Evolutionary conservation across 2,888 invertebrate species (phyloP).

Genomic region (Crematogaster levior): DNA sequence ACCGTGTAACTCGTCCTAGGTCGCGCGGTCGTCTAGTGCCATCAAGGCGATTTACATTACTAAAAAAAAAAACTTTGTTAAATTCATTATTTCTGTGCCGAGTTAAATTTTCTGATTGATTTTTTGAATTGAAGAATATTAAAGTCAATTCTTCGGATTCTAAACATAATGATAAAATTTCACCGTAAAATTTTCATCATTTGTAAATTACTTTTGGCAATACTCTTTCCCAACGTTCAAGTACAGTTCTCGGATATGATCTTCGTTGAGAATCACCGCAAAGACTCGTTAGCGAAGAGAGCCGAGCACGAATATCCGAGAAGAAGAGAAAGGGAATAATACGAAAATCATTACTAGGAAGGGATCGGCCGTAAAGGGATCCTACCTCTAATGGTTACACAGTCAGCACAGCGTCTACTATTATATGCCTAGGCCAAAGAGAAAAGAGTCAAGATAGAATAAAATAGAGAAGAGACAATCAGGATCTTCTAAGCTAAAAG

Average conservation of each 20-base stretch:
- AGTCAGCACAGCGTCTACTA: slow-evolving; percentile 10
- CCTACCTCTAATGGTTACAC: slow-evolving; percentile 43
- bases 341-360: slow-evolving; percentile 50
- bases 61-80: neutral
- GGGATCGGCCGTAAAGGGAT: slow-evolving; percentile 39
- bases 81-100: neutral
- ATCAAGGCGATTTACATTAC: neutral
- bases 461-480: slow-evolving; percentile 23
- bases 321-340: slow-evolving; percentile 47
- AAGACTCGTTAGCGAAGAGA: slow-evolving; percentile 15
- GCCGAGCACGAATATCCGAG: slow-evolving; percentile 1
- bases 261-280: slow-evolving; percentile 6
- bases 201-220: neutral
- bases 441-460: slow-evolving; percentile 30
- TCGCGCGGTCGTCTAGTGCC: neutral
- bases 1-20: slow-evolving; percentile 30
- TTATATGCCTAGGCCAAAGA: slow-evolving; percentile 19
- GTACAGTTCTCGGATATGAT: neutral
- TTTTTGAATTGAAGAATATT: neutral
- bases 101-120: neutral
- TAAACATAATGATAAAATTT: neutral
- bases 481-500: slow-evolving; percentile 19
- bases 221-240: neutral
- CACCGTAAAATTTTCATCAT: too few species aligned
- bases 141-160: neutral